Evolutionary conservation across 2,888 invertebrate genomes (phyloP).

Genomic region (Volucella inanis): DNA sequence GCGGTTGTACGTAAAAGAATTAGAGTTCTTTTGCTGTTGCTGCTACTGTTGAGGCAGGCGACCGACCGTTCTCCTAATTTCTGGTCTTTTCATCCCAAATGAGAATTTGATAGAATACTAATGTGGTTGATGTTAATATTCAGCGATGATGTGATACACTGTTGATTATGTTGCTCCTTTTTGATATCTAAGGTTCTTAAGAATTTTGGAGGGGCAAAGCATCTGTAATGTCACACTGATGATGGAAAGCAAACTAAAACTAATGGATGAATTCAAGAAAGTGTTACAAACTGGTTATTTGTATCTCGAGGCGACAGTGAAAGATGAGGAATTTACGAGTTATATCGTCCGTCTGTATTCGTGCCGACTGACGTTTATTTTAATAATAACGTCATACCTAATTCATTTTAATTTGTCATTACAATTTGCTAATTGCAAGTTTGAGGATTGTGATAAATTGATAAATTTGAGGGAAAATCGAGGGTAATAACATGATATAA

Average conservation of each 20-base stretch:
- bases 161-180: constrained; percentile 67
- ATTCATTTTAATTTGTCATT: neutral
- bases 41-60: constrained; percentile 29
- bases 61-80: constrained; percentile 52
- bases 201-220: constrained; percentile 10
- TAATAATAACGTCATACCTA: constrained; percentile 32
- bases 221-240: neutral
- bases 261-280: constrained; percentile 65
- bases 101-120: constrained; percentile 67
- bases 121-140: constrained; percentile 63
- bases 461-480: neutral
- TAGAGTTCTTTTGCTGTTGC: constrained; percentile 26
- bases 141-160: constrained; percentile 48
- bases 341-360: constrained; percentile 34
- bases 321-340: constrained; percentile 25
- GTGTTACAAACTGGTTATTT: constrained; percentile 61
- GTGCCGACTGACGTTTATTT: constrained; percentile 36
- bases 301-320: constrained; percentile 29
- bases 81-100: constrained; percentile 66
- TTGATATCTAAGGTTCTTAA: constrained; percentile 58
- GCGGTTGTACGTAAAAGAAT: constrained; percentile 33
- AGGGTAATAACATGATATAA: too few relatives aligned
- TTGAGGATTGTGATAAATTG: neutral
- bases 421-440: constrained; percentile 36
- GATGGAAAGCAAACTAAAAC: neutral